Evolutionary conservation across 2,888 invertebrate genomes (phyloP), one percentile per base, ranked within the genome.

Genomic region (Atherix ibis): DNA sequence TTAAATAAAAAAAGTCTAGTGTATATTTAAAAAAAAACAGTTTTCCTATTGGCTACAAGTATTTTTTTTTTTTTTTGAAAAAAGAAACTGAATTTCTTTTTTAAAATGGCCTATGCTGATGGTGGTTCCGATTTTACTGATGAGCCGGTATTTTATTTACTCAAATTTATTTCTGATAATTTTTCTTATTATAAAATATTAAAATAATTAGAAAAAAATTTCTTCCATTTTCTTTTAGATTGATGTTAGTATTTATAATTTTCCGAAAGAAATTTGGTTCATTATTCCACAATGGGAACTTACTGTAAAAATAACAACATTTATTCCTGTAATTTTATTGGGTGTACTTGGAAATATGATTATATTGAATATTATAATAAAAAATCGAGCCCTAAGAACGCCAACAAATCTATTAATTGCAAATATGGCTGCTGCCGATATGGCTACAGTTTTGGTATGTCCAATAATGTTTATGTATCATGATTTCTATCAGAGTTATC

Each of bases 401-500:
- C 71, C 78, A 0, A 77, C 78, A 10, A 82, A 83, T 56, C 63
- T 74, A 22, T 62, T 84, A 31, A 71, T 84, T 17, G 74, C 71
- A 26, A 84, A 82, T 47, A 70, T 83, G 71, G 80, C 82, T 0
- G 48, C 72, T 0, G 74, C 77, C 0, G 83, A 84, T 53, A 57
- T 79, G 13, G 48, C 73, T 2, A 73, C 74, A 0, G 53, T 80
- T 4, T 40, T 78, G 1, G 59, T 81, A 8, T 78, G 81, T 34
- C 80, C 85, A 0, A 76, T 76, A 70, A 73, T 85, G 47, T 76
- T 81, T 58, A 62, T 87, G 41, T 67, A 75, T 10, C 65, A 73
- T 27, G 78, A 84, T 52, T 72, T 83, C 47, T 81, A 72, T 48
- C 84, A 85, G 59, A 80, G 80, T 46, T 88, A 74, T 54, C 66